Conservation (phyloP, 2,797 vertebrate species). For the Melanogrammus aeglefinus region DNA sequence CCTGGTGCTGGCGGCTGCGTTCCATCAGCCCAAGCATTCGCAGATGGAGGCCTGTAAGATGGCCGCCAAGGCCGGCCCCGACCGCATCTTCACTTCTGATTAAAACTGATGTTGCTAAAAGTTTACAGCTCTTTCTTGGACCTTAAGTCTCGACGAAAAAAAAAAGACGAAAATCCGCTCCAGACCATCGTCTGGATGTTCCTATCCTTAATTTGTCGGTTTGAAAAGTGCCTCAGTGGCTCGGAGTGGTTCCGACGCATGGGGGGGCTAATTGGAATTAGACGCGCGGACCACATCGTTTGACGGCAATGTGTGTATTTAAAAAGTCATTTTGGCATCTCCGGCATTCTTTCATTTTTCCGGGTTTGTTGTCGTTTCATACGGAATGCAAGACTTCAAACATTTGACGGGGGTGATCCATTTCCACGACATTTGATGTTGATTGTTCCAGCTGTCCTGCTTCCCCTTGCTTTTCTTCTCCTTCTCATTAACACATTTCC, state of each 20-base stretch:
- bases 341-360: neutral
- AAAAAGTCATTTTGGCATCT: neutral
- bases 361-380: neutral
- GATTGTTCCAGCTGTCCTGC: neutral
- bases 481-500: constrained; percentile 34
- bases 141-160: neutral
- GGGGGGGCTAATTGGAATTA: neutral
- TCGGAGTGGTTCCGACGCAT: neutral
- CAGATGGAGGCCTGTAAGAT: constrained; percentile 39
- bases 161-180: neutral
- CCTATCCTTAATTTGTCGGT: neutral
- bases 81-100: constrained; percentile 47
- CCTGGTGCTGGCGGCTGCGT: constrained; percentile 48
- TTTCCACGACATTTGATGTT: neutral
- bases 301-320: neutral
- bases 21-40: constrained; percentile 31
- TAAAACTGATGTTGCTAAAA: constrained; percentile 21
- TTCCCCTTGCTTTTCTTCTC: neutral
- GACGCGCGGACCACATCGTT: neutral
- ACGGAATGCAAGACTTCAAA: neutral
- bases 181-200: neutral
- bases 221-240: neutral
- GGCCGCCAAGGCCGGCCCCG: constrained; percentile 58
- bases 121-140: constrained; percentile 23
- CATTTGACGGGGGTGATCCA: neutral